Evolutionary conservation across 2,888 invertebrate species (phyloP).

Genomic region (Periphyllus acericola): DNA sequence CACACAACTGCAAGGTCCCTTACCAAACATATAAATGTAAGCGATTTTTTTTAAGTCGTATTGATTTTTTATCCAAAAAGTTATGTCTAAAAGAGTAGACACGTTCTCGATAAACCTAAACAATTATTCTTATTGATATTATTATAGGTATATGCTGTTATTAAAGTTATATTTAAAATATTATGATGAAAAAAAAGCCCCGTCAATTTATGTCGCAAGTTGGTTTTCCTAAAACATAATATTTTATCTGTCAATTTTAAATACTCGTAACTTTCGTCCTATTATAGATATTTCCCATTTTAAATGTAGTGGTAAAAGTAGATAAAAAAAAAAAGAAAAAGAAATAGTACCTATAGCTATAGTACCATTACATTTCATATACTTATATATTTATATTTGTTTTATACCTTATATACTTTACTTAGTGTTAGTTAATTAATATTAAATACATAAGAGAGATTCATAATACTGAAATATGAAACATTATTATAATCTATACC

Average conservation of each 20-base stretch:
- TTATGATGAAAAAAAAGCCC: slow-evolving; percentile 19
- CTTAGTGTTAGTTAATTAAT: background rate
- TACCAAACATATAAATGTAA: background rate
- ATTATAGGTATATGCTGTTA: background rate
- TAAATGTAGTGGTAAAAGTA: background rate
- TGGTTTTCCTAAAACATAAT: background rate
- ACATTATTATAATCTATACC: slow-evolving; percentile 48
- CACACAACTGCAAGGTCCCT: background rate
- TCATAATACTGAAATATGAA: slow-evolving; percentile 54
- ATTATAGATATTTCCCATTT: background rate
- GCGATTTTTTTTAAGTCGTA: background rate
- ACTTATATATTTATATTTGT: background rate
- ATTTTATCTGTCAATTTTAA: slow-evolving; percentile 20
- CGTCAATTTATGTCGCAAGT: background rate
- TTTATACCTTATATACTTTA: slow-evolving; percentile 10
- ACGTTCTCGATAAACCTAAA: too few species aligned
- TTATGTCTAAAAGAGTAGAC: background rate
- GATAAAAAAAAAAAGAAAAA: too few species aligned
- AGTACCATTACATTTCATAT: background rate
- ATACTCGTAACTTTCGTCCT: background rate
- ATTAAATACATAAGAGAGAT: slow-evolving; percentile 40
- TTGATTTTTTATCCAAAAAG: background rate
- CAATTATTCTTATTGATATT: background rate
- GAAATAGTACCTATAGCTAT: background rate
- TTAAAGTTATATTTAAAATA: slow-evolving; percentile 16